These are phyloP conservation scores for Macropis europaea DNA, from an alignment of 2,888 invertebrate genomes.

Conservation along the genomic window DNA sequence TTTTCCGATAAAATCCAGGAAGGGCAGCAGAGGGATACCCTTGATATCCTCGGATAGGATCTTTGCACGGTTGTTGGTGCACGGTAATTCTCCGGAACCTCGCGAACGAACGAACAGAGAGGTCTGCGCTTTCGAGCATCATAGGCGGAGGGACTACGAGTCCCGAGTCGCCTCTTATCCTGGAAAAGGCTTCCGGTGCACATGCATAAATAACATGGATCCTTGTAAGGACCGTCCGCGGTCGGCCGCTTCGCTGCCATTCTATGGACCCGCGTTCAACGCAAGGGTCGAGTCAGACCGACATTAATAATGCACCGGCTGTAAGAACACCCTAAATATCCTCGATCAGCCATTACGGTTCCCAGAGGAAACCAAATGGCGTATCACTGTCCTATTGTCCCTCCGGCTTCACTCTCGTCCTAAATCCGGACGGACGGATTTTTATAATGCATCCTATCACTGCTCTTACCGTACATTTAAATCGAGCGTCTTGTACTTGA, in stretches of 20 bases:
- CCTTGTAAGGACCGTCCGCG: conserved; percentile 70
- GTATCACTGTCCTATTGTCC: conserved; percentile 69
- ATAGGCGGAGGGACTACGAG: conserved; percentile 51
- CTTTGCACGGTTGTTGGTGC: conserved; percentile 27
- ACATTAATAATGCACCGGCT: conserved; percentile 72
- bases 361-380: conserved; percentile 71
- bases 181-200: conserved; percentile 70
- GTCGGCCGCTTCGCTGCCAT: conserved; percentile 49
- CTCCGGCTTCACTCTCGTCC: conserved; percentile 28
- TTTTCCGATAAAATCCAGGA: conserved; percentile 42
- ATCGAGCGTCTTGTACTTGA: too few relatives aligned
- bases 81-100: conserved; percentile 43
- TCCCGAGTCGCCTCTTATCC: conserved; percentile 64
- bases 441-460: neutral
- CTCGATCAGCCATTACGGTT: conserved; percentile 70
- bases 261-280: conserved; percentile 30
- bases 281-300: conserved; percentile 59
- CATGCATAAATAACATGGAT: conserved; percentile 74
- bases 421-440: conserved; percentile 5
- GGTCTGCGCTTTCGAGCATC: conserved; percentile 30
- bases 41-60: conserved; percentile 32
- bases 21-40: conserved; percentile 5
- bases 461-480: neutral
- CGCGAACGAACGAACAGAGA: conserved; percentile 10
- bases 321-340: conserved; percentile 74